Conservation (phyloP, 2,888 invertebrate genomes). For the Pandemis corylana region DNA sequence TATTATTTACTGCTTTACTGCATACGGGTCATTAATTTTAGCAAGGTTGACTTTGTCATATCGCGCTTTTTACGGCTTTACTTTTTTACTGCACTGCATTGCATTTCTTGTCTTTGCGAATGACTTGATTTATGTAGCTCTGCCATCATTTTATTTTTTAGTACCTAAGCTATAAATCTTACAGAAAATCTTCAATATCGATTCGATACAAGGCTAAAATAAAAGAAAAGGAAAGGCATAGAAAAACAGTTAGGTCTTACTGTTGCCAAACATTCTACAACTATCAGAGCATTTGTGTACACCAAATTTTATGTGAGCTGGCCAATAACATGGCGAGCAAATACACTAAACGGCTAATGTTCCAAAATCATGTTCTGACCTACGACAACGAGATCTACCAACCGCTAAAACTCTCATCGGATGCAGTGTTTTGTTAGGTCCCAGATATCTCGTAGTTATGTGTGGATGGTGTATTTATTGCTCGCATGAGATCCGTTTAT, state of each 20-base stretch:
- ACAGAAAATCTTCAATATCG: too few relatives aligned
- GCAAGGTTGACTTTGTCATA: conserved; percentile 4
- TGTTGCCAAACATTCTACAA: background rate
- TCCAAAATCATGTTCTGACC: background rate
- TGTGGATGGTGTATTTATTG: conserved; percentile 47
- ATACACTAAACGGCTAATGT: background rate
- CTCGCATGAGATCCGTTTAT: conserved; percentile 50
- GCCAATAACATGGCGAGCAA: too few relatives aligned
- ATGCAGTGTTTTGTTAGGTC: conserved; percentile 18
- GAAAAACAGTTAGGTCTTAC: background rate
- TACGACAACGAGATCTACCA: background rate
- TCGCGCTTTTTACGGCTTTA: background rate
- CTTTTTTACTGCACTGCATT: conserved; percentile 11
- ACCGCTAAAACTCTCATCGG: background rate
- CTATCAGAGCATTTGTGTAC: background rate
- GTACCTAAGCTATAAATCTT: too few relatives aligned
- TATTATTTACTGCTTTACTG: background rate
- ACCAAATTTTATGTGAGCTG: background rate
- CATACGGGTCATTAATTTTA: conserved; percentile 5
- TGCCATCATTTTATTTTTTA: conserved; percentile 10
- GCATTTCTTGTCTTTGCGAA: conserved; percentile 26
- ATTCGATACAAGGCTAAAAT: too few relatives aligned
- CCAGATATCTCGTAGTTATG: conserved; percentile 31
- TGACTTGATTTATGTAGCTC: conserved; percentile 11
- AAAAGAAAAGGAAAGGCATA: background rate